Percentiles rank a stretch among this genome's conserved stretches.
Evolutionary conservation across 1,140 invertebrate genomes (phyloP).

Genomic region (Pseudomyrmex sp.): DNA sequence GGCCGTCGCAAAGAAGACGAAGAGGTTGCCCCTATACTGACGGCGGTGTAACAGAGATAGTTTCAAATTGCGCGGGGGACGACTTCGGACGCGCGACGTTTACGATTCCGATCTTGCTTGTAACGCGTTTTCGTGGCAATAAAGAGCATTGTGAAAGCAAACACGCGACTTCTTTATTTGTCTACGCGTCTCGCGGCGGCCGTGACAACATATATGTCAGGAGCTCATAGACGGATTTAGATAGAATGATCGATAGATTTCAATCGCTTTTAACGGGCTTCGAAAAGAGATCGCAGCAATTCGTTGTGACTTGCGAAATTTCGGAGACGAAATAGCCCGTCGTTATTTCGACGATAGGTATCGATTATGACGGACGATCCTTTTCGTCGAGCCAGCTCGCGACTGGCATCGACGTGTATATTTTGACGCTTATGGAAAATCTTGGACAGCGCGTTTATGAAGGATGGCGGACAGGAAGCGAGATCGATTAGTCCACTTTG

Average conservation of each 20-base stretch:
- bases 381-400: not conserved
- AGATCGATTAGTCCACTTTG: conserved; percentile 53
- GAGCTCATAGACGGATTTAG: not conserved
- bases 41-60: too few relatives aligned
- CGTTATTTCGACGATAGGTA: conserved; percentile 37
- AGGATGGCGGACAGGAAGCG: conserved; percentile 17
- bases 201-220: not conserved
- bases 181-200: too few relatives aligned
- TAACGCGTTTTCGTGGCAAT: too few relatives aligned
- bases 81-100: too few relatives aligned
- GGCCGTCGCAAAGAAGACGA: too few relatives aligned
- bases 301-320: conserved; percentile 45
- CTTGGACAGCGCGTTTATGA: conserved; percentile 34
- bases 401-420: conserved; percentile 8
- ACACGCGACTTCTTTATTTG: too few relatives aligned
- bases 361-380: conserved; percentile 37
- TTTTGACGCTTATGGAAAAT: conserved; percentile 48
- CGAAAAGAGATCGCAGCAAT: conserved; percentile 19
- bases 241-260: conserved; percentile 33
- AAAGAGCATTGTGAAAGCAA: too few relatives aligned
- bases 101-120: too few relatives aligned
- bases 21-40: too few relatives aligned
- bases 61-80: too few relatives aligned
- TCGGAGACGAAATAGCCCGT: conserved; percentile 10
- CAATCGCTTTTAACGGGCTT: conserved; percentile 20